A percentile compares a stretch with the other conserved stretches of the same genome.
phyloP scores from a whole-genome alignment of 2,888 invertebrate genomes.

The Synanthedon vespiformis region DNA sequence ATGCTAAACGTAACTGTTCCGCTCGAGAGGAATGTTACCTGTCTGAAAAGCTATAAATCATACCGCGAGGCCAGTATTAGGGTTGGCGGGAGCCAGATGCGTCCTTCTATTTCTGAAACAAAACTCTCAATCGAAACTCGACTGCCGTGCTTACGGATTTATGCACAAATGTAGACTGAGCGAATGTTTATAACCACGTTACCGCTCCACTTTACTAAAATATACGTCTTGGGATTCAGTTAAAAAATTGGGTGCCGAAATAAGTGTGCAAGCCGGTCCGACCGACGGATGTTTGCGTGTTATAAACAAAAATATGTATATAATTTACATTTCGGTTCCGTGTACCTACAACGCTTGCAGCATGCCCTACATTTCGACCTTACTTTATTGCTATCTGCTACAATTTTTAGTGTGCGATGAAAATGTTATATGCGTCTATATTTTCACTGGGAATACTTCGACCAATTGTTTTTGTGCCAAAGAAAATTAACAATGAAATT shows the following conservation, averaged over 20 bases:
- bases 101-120: conserved; percentile 7
- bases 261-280: conserved; percentile 27
- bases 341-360: conserved; percentile 4
- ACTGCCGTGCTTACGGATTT: conserved; percentile 20
- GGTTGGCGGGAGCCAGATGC: conserved; percentile 1
- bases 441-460: conserved; percentile 15
- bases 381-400: conserved; percentile 11
- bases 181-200: conserved; percentile 39
- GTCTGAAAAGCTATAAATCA: conserved; percentile 3
- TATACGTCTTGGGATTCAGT: conserved; percentile 36
- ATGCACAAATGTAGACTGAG: conserved; percentile 28
- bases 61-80: conserved; percentile 13
- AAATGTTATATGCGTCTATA: conserved; percentile 16
- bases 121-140: conserved; percentile 5
- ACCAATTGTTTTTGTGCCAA: background rate
- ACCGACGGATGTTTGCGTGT: conserved; percentile 36
- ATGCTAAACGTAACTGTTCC: background rate
- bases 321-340: conserved; percentile 6
- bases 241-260: conserved; percentile 56
- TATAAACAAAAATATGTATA: conserved; percentile 30
- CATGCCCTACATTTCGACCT: conserved; percentile 24
- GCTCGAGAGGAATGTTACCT: background rate
- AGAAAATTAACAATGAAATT: too few species aligned
- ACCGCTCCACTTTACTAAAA: conserved; percentile 48
- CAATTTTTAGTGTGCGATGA: conserved; percentile 23